phyloP scores from a whole-genome alignment of 2,113 vertebrate genomes.

The Coryphaenoides rupestris region DNA sequence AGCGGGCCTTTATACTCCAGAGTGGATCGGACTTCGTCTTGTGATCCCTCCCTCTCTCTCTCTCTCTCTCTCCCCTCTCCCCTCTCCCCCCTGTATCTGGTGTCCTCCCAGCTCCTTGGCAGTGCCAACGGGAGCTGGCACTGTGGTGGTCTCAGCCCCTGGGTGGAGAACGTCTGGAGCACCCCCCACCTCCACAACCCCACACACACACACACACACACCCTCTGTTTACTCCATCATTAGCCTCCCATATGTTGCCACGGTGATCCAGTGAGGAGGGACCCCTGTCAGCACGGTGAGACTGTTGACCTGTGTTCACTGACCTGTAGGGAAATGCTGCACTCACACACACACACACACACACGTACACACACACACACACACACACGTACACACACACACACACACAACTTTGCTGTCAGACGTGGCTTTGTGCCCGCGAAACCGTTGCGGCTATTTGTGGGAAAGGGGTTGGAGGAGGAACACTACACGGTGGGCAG shows the following conservation, averaged over 20 bases:
- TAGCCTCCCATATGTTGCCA: background rate
- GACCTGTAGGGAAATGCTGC: too few species aligned
- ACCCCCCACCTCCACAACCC: slow-evolving; percentile 32
- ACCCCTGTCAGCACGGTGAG: background rate
- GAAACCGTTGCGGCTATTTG: too few species aligned
- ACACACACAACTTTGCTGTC: too few species aligned
- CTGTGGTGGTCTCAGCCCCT: slow-evolving; percentile 40
- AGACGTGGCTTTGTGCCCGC: too few species aligned
- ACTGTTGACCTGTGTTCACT: too few species aligned
- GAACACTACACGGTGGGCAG: slow-evolving; percentile 12
- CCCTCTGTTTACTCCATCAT: background rate
- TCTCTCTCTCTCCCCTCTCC: slow-evolving; percentile 13
- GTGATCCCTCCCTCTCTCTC: slow-evolving; percentile 31
- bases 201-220: too few species aligned
- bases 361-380: too few species aligned
- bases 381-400: too few species aligned
- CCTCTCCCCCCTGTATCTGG: slow-evolving; percentile 27
- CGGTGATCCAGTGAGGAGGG: background rate
- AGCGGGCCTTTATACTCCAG: slow-evolving; percentile 50
- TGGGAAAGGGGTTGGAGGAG: background rate
- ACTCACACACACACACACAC: too few species aligned
- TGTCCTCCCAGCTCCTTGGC: slow-evolving; percentile 42
- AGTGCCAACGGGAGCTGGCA: slow-evolving; percentile 57
- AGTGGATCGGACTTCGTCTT: slow-evolving; percentile 10
- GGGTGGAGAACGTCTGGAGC: slow-evolving; percentile 56